A percentile compares a stretch with the other conserved stretches of the same genome.
These are phyloP conservation scores for Numenius phaeopus DNA, from an alignment of 2,797 vertebrate genomes.

Conservation along the genomic window DNA sequence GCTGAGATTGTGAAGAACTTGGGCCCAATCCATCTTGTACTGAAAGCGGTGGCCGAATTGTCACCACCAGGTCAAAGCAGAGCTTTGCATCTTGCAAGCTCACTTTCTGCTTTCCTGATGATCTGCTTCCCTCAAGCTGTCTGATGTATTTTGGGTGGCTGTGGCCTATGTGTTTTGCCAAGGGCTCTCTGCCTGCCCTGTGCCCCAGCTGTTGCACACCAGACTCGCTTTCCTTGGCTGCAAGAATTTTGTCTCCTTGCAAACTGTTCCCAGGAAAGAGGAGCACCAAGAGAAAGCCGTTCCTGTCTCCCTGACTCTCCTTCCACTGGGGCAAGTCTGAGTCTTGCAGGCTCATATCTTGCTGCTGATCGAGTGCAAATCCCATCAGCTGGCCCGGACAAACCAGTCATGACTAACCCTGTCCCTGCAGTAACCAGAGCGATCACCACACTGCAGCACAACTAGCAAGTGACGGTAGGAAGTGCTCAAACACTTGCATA, in stretches of 20 bases:
- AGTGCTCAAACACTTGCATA: not conserved
- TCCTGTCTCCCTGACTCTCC: not conserved
- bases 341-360: not conserved
- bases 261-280: not conserved
- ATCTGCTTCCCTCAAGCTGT: not conserved
- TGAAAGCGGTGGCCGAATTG: not conserved
- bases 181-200: not conserved
- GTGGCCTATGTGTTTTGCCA: not conserved
- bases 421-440: not conserved
- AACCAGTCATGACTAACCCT: not conserved
- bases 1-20: not conserved
- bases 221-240: not conserved
- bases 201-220: not conserved
- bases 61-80: not conserved
- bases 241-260: not conserved
- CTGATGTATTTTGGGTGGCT: not conserved
- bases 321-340: rapidly evolving
- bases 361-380: not conserved
- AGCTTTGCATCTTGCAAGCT: not conserved
- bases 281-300: not conserved
- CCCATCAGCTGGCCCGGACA: not conserved
- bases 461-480: not conserved
- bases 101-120: not conserved
- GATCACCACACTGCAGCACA: not conserved
- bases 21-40: rapidly evolving